Evolutionary conservation across 2,888 invertebrate species (phyloP).

Genomic region (Yponomeuta malinellus): DNA sequence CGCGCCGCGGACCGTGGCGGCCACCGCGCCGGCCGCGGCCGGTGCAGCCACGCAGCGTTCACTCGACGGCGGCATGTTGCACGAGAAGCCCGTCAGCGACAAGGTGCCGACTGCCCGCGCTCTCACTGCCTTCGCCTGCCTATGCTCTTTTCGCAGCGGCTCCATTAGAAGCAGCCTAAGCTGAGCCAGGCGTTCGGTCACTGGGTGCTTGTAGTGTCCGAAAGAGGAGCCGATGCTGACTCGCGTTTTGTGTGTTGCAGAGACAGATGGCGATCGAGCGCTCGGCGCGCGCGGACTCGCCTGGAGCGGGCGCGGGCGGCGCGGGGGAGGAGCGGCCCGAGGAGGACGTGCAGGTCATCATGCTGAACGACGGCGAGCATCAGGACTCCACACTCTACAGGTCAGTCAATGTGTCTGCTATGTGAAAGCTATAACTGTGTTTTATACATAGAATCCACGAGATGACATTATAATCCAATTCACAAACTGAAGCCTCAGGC

Average conservation of each 20-base stretch:
- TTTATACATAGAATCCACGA: neutral
- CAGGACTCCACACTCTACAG: conserved; percentile 83
- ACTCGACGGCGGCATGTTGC: conserved; percentile 41
- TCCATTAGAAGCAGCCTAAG: neutral
- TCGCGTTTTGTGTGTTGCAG: conserved; percentile 29
- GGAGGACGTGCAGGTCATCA: conserved; percentile 77
- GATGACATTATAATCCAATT: too few species aligned
- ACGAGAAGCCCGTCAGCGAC: conserved; percentile 46
- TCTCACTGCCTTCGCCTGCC: neutral
- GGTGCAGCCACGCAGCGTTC: conserved; percentile 24
- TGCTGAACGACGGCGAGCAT: conserved; percentile 84
- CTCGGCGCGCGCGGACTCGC: conserved; percentile 17
- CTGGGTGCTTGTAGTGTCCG: too few species aligned
- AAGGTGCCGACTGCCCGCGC: conserved; percentile 33
- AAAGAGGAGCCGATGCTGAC: too few species aligned
- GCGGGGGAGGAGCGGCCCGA: conserved; percentile 19
- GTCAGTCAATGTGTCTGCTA: conserved; percentile 27
- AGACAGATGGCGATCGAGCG: conserved; percentile 59
- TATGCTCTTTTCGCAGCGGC: neutral
- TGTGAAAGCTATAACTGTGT: neutral
- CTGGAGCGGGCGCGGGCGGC: conserved; percentile 17
- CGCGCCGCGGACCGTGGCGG: conserved; percentile 22
- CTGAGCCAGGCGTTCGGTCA: neutral
- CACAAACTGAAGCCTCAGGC: too few species aligned
- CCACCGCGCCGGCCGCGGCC: conserved; percentile 18